Conservation (phyloP, 2,888 invertebrate species). For the Heterodera filipjevi region DNA sequence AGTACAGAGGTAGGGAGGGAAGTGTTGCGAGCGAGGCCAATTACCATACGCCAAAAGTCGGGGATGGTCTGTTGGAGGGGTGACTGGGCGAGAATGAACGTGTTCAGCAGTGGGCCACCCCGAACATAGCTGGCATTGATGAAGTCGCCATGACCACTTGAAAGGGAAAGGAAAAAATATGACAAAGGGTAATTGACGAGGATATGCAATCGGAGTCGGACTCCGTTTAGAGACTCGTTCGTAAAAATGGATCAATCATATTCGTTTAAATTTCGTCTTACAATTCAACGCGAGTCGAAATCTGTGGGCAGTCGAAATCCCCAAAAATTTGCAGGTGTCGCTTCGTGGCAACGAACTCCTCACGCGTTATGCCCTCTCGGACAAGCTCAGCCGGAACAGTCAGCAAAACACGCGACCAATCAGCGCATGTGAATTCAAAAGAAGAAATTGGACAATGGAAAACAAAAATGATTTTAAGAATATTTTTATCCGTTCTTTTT, state of each 20-base stretch:
- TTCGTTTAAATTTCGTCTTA: slow-evolving; percentile 4
- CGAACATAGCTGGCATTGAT: slow-evolving; percentile 59
- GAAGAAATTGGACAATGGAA: neutral
- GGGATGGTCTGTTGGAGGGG: slow-evolving; percentile 52
- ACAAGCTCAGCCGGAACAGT: slow-evolving; percentile 16
- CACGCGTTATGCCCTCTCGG: neutral
- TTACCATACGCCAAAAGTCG: slow-evolving; percentile 36
- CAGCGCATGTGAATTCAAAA: slow-evolving; percentile 27
- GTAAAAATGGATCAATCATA: no score
- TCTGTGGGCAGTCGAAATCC: slow-evolving; percentile 38
- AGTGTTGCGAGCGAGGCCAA: no score
- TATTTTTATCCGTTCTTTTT: no score
- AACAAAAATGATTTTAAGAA: no score
- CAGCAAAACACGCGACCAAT: slow-evolving; percentile 28
- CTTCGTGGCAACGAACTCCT: neutral
- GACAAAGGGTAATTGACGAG: neutral
- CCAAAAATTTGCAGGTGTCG: slow-evolving; percentile 34
- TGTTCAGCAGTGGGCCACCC: slow-evolving; percentile 61
- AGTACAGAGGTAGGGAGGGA: no score
- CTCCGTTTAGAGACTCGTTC: no score
- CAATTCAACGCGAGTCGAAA: slow-evolving; percentile 29
- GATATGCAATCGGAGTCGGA: no score
- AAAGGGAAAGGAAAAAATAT: slow-evolving; percentile 18
- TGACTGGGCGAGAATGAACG: slow-evolving; percentile 61
- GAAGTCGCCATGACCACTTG: slow-evolving; percentile 57